Percentiles rank a stretch among this genome's conserved stretches.
Evolutionary conservation across 1,140 invertebrate genomes (phyloP).

Genomic region (Cotesia vestalis): DNA sequence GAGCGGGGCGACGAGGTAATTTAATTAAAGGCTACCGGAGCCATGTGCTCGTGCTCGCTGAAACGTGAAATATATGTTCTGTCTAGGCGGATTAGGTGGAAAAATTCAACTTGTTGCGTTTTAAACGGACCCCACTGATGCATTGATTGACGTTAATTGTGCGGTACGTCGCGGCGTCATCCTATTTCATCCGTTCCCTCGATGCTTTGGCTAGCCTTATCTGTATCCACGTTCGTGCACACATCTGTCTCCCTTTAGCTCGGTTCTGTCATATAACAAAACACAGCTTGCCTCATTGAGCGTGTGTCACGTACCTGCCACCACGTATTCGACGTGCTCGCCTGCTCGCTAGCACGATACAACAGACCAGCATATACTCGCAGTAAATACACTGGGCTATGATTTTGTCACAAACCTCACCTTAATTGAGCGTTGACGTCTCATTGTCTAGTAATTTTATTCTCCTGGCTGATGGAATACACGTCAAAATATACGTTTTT

Average conservation of each 20-base stretch:
- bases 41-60: slow-evolving; percentile 18
- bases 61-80: slow-evolving; percentile 27
- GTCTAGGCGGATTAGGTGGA: slow-evolving; percentile 26
- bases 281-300: background rate
- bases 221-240: background rate
- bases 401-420: slow-evolving; percentile 31
- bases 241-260: background rate
- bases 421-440: slow-evolving; percentile 30
- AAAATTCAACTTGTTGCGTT: slow-evolving; percentile 39
- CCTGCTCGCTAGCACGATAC: slow-evolving; percentile 24
- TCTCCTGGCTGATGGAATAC: no score
- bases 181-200: background rate
- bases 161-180: slow-evolving; percentile 30
- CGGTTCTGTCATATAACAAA: background rate
- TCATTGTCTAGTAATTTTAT: no score
- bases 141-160: slow-evolving; percentile 39
- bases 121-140: slow-evolving; percentile 29
- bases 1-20: slow-evolving; percentile 19
- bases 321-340: slow-evolving; percentile 29
- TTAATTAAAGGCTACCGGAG: slow-evolving; percentile 32
- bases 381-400: slow-evolving; percentile 13
- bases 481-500: background rate
- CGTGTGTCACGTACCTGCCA: slow-evolving; percentile 31
- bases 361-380: background rate
- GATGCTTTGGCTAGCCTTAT: no score